phyloP scores from a whole-genome alignment of 2,888 invertebrate species.

The Pandemis corylana region DNA sequence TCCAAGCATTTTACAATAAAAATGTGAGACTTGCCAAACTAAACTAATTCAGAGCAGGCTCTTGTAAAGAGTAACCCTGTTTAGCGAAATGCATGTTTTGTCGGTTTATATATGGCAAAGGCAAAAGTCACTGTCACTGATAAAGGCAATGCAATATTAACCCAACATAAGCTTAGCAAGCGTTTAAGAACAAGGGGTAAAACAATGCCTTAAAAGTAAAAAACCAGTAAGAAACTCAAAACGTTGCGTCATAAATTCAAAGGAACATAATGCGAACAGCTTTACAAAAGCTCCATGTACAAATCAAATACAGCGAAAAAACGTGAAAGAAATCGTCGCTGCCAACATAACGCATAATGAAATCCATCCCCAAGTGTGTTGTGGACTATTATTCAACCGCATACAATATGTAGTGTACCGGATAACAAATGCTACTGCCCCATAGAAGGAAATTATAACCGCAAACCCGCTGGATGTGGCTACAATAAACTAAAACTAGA shows the following conservation, averaged over 20 bases:
- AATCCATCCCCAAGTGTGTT: constrained; percentile 82
- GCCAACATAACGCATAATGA: constrained; percentile 78
- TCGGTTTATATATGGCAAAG: too few species aligned
- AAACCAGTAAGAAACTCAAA: not conserved
- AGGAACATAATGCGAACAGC: constrained; percentile 13
- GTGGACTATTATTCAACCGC: constrained; percentile 79
- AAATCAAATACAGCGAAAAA: constrained; percentile 68
- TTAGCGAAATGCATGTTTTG: too few species aligned
- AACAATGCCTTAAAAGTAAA: not conserved
- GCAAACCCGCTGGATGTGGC: constrained; percentile 52
- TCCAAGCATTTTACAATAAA: too few species aligned
- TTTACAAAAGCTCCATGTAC: constrained; percentile 46
- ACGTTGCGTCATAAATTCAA: not conserved
- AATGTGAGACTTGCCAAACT: too few species aligned
- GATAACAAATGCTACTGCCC: constrained; percentile 74
- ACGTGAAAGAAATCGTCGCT: constrained; percentile 71
- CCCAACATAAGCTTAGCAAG: too few species aligned
- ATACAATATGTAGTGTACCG: constrained; percentile 78
- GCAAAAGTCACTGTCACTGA: too few species aligned
- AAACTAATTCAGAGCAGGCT: too few species aligned
- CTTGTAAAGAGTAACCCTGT: too few species aligned
- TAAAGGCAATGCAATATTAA: too few species aligned
- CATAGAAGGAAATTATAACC: constrained; percentile 54
- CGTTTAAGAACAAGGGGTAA: not conserved
- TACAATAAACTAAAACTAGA: not conserved